phyloP scores from a whole-genome alignment of 2,888 invertebrate genomes.

The Hartigia nigra region DNA sequence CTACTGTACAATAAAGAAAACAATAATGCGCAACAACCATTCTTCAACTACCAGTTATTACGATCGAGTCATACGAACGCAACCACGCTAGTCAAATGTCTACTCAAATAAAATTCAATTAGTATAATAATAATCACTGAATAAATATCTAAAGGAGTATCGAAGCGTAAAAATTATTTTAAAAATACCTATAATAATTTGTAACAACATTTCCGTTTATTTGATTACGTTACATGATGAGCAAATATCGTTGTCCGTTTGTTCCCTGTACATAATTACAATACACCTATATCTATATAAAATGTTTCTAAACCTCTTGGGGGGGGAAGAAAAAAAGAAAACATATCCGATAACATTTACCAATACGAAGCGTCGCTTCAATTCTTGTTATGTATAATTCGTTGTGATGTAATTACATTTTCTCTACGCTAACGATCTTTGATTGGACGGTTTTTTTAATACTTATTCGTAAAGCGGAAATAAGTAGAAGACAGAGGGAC shows the following conservation, averaged over 20 bases:
- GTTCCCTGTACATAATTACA: constrained; percentile 56
- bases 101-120: background rate
- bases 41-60: background rate
- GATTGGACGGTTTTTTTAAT: constrained; percentile 41
- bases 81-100: background rate
- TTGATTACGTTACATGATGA: constrained; percentile 56
- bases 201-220: constrained; percentile 49
- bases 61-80: background rate
- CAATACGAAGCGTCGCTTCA: constrained; percentile 14
- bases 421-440: constrained; percentile 38
- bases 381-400: constrained; percentile 1
- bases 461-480: constrained; percentile 25
- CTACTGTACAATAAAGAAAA: too few species aligned
- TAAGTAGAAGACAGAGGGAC: constrained; percentile 25
- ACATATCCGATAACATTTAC: constrained; percentile 12
- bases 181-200: background rate
- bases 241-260: constrained; percentile 44
- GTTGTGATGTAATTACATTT: constrained; percentile 12
- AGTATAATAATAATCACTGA: background rate
- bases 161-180: background rate
- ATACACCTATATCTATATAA: constrained; percentile 25
- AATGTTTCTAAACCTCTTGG: constrained; percentile 43
- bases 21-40: too few species aligned
- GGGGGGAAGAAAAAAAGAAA: constrained; percentile 26
- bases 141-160: background rate